A percentile compares a stretch with the other conserved stretches of the same genome.
These are phyloP conservation scores for Pachypanchax playfairii DNA, from an alignment of 2,113 vertebrate species.

Conservation along the genomic window DNA sequence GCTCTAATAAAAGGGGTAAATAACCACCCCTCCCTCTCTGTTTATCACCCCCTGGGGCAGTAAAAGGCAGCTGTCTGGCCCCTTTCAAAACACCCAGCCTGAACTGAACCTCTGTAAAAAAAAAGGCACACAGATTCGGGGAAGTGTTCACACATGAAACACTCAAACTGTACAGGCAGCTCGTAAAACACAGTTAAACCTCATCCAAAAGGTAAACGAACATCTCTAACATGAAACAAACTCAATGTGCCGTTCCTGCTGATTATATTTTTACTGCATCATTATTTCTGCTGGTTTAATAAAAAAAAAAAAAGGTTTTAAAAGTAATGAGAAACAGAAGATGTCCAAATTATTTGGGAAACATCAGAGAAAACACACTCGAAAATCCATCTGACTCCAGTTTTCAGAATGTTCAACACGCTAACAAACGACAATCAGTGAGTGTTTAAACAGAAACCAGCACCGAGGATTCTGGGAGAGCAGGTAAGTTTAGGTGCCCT, in stretches of 20 bases:
- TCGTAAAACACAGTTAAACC: conserved; percentile 55
- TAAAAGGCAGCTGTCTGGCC: conserved; percentile 83
- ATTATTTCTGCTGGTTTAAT: conserved; percentile 5
- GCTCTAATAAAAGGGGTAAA: conserved; percentile 79
- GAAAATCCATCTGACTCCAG: not conserved
- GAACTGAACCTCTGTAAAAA: conserved; percentile 58
- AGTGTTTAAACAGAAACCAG: conserved; percentile 8
- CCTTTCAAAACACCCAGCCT: conserved; percentile 56
- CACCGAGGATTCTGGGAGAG: conserved; percentile 14
- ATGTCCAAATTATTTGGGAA: not conserved
- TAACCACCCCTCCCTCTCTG: conserved; percentile 76
- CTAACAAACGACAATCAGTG: not conserved
- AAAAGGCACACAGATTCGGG: conserved; percentile 59
- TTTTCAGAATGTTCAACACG: conserved; percentile 12
- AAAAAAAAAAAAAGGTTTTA: conserved; percentile 1
- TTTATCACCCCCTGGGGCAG: conserved; percentile 83
- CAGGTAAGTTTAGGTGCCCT: conserved; percentile 51
- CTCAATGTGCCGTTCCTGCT: no score
- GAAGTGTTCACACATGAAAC: conserved; percentile 62
- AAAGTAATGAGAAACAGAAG: conserved; percentile 29
- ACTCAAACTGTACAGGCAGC: conserved; percentile 57
- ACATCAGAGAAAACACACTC: not conserved
- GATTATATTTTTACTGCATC: not conserved
- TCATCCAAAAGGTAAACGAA: conserved; percentile 34
- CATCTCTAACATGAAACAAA: not conserved